Evolutionary conservation across 2,113 vertebrate species (phyloP).

Genomic region (Tympanuchus pallidicinctus): DNA sequence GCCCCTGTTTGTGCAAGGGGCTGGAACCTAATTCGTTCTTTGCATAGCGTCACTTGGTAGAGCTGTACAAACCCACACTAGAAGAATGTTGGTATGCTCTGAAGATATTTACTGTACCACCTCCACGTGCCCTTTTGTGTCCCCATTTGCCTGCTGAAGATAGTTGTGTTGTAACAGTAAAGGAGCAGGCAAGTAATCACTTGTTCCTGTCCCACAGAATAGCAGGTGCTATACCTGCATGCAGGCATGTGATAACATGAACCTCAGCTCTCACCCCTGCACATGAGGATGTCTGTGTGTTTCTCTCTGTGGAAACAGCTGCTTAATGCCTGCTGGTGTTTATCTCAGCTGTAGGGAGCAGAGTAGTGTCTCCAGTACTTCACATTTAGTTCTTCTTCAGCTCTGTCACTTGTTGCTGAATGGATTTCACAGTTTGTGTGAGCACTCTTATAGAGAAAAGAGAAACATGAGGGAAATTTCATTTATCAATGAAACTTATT

Average conservation of each 20-base stretch:
- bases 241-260: constrained; percentile 10
- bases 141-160: constrained; percentile 10
- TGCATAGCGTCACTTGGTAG: neutral
- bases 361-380: neutral
- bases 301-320: neutral
- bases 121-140: neutral
- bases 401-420: neutral
- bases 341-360: neutral
- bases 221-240: constrained; percentile 35
- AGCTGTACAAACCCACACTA: neutral
- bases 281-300: neutral
- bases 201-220: constrained; percentile 6
- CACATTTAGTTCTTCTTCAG: neutral
- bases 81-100: neutral
- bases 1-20: accelerated
- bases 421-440: neutral
- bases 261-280: neutral
- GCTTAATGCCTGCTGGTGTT: neutral
- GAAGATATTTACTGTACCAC: neutral
- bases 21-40: neutral
- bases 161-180: neutral
- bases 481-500: neutral
- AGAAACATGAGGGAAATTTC: neutral
- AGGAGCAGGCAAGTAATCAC: neutral
- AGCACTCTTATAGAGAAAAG: neutral